Evolutionary conservation across 2,888 invertebrate genomes (phyloP).

Genomic region (Pyrrhosoma nymphula): DNA sequence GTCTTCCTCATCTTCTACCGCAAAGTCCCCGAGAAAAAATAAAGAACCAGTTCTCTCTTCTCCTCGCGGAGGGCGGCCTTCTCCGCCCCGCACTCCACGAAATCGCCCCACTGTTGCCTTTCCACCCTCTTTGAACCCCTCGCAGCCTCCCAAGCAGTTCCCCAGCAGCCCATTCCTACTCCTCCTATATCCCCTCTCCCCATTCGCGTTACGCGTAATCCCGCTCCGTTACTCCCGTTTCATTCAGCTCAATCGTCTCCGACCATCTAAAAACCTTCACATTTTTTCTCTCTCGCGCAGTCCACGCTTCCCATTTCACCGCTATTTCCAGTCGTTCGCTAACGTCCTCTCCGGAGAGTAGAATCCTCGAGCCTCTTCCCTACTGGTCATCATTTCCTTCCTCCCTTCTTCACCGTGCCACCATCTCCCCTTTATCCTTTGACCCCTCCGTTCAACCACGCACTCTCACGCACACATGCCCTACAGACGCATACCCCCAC

Average conservation of each 20-base stretch:
- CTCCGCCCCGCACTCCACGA: neutral
- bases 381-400: neutral
- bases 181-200: neutral
- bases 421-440: neutral
- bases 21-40: neutral
- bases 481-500: neutral
- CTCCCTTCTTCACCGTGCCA: neutral
- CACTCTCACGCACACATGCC: neutral
- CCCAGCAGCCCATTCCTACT: neutral
- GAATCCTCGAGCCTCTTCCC: neutral
- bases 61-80: neutral
- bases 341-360: neutral
- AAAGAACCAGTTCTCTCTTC: neutral
- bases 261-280: constrained; percentile 35
- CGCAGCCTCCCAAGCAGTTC: neutral
- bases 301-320: neutral
- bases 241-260: constrained; percentile 56
- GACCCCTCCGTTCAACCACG: neutral
- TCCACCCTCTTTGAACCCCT: neutral
- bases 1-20: neutral
- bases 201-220: constrained; percentile 30
- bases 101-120: constrained; percentile 6
- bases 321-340: neutral
- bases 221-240: constrained; percentile 55
- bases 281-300: neutral